Evolutionary conservation across 2,888 invertebrate genomes (phyloP).

Genomic region (Thumatha senex): DNA sequence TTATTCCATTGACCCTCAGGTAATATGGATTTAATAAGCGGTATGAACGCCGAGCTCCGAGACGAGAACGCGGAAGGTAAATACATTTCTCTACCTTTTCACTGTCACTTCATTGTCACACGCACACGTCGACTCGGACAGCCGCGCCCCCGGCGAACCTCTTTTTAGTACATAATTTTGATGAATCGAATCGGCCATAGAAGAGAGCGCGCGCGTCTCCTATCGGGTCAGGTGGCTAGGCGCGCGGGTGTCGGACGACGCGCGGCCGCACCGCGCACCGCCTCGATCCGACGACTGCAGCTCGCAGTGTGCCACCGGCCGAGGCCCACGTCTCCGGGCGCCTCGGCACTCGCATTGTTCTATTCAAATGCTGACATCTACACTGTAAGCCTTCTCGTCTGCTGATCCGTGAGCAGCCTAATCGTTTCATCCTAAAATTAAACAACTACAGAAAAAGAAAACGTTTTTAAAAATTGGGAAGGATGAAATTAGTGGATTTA

Average conservation of each 20-base stretch:
- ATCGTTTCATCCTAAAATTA: background rate
- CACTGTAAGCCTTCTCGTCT: background rate
- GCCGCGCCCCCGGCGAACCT: conserved; percentile 83
- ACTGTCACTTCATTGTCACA: conserved; percentile 74
- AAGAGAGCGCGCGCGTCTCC: conserved; percentile 68
- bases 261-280: conserved; percentile 39
- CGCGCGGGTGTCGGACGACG: conserved; percentile 77
- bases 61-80: conserved; percentile 79
- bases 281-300: conserved; percentile 32
- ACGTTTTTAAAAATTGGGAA: background rate
- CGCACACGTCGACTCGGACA: conserved; percentile 81
- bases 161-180: conserved; percentile 37
- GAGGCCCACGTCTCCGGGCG: conserved; percentile 12
- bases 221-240: conserved; percentile 64
- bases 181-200: conserved; percentile 44
- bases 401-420: no score
- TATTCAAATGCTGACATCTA: conserved; percentile 39
- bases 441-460: background rate
- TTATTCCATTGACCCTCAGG: conserved; percentile 49
- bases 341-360: conserved; percentile 15
- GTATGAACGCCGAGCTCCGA: conserved; percentile 70
- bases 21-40: conserved; percentile 77
- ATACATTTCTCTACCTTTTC: conserved; percentile 47
- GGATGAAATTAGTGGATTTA: background rate
- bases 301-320: conserved; percentile 28